These are phyloP conservation scores for Turritopsis rubra DNA, from an alignment of 30 jellyfish, hydroid and myxozoan species.

Conservation along the genomic window DNA sequence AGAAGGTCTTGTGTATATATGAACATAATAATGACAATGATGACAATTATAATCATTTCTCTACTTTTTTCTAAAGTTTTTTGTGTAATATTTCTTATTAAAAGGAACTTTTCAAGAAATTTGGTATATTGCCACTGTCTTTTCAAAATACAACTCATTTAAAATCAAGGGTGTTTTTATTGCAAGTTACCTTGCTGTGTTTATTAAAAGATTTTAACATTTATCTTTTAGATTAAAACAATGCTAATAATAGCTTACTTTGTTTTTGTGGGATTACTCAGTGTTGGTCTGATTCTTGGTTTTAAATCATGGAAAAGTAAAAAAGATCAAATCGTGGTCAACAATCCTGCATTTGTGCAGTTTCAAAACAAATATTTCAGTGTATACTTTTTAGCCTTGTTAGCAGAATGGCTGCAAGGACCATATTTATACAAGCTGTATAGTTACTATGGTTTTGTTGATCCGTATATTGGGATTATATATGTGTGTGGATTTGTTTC, in stretches of 20 bases:
- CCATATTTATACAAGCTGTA: slow-evolving; percentile 79
- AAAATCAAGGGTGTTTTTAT: no score
- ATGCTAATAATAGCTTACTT: slow-evolving; percentile 77
- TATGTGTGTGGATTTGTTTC: slow-evolving; percentile 94
- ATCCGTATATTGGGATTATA: slow-evolving; percentile 85
- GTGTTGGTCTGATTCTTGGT: slow-evolving; percentile 40
- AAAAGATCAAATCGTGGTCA: slow-evolving; percentile 45
- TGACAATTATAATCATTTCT: no score
- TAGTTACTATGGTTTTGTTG: slow-evolving; percentile 86
- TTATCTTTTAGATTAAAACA: not conserved
- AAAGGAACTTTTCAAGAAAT: no score
- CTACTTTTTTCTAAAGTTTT: no score
- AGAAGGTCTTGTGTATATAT: no score
- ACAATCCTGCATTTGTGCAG: slow-evolving; percentile 65
- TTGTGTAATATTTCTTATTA: no score
- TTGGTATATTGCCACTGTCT: no score
- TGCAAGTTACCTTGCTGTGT: no score
- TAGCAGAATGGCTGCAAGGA: slow-evolving; percentile 99
- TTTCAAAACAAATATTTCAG: slow-evolving; percentile 63
- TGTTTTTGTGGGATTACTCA: slow-evolving; percentile 27
- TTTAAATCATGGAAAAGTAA: slow-evolving; percentile 21
- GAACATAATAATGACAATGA: no score
- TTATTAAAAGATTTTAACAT: no score
- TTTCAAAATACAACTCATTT: no score
- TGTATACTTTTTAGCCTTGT: slow-evolving; percentile 78